phyloP scores from a whole-genome alignment of 1,140 invertebrate species.

The Lepidurus apus region DNA sequence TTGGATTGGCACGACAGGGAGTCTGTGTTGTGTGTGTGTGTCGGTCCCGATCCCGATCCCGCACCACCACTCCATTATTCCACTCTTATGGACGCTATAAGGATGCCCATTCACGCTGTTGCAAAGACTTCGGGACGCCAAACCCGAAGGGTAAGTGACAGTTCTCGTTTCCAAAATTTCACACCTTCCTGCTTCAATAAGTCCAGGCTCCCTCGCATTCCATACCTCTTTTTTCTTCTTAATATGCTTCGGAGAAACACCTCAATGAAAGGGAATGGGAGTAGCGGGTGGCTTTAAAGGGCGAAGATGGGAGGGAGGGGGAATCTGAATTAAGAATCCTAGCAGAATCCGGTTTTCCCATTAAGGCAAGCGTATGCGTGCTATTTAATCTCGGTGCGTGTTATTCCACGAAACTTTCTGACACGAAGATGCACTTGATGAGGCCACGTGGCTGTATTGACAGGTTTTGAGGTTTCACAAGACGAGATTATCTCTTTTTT shows the following conservation, averaged over 20 bases:
- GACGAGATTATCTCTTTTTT: neutral
- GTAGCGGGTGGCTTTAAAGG: neutral
- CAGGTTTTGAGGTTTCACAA: slow-evolving; percentile 2
- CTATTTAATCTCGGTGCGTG: neutral
- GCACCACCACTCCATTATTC: slow-evolving; percentile 6
- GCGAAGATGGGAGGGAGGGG: neutral
- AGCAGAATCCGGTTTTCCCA: slow-evolving; percentile 4
- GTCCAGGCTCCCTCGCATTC: neutral
- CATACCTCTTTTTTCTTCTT: neutral
- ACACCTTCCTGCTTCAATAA: slow-evolving; percentile 6
- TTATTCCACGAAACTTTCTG: neutral
- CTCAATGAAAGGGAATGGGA: neutral
- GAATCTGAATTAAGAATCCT: neutral
- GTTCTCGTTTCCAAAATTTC: slow-evolving; percentile 3
- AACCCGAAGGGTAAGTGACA: slow-evolving; percentile 11
- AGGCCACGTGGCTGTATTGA: slow-evolving; percentile 1
- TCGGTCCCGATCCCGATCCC: neutral
- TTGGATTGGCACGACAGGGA: slow-evolving; percentile 20
- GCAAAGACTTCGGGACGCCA: neutral
- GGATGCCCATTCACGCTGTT: slow-evolving; percentile 2
- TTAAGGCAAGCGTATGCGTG: neutral
- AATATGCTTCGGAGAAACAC: neutral
- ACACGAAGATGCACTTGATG: neutral
- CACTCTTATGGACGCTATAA: slow-evolving; percentile 11
- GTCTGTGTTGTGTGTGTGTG: slow-evolving; percentile 2